phyloP scores from a whole-genome alignment of 2,113 vertebrate species.

The Aleadryas rufinucha region DNA sequence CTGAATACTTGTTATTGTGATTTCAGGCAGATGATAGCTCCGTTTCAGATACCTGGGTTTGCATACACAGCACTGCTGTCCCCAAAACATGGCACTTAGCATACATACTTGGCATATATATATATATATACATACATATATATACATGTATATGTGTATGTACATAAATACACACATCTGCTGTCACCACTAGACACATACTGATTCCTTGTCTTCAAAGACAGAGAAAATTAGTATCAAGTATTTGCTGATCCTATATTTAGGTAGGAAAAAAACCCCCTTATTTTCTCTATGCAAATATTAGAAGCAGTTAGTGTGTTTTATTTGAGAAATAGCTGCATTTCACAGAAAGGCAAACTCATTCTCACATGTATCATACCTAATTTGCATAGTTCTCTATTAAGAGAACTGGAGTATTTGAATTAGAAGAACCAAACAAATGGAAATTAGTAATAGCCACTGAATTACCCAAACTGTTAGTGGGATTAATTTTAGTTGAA shows the following conservation, averaged over 20 bases:
- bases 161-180: not conserved
- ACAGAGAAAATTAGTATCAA: not conserved
- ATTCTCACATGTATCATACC: not conserved
- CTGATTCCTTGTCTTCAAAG: not conserved
- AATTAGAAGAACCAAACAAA: not conserved
- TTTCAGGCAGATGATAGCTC: not conserved
- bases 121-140: not conserved
- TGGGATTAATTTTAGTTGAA: not conserved
- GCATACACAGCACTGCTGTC: not conserved
- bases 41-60: not conserved
- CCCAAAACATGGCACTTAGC: not conserved
- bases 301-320: not conserved
- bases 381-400: slow-evolving; percentile 14
- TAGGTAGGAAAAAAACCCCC: not conserved
- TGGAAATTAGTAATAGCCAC: not conserved
- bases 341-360: not conserved
- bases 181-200: not conserved
- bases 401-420: not conserved
- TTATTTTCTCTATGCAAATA: not conserved
- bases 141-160: not conserved
- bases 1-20: not conserved
- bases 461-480: not conserved
- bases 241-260: not conserved
- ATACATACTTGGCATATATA: not conserved
- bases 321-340: not conserved